Percentiles rank a stretch among this genome's conserved stretches.
Conservation (phyloP, 2,797 vertebrate species). For the Numenius phaeopus region DNA sequence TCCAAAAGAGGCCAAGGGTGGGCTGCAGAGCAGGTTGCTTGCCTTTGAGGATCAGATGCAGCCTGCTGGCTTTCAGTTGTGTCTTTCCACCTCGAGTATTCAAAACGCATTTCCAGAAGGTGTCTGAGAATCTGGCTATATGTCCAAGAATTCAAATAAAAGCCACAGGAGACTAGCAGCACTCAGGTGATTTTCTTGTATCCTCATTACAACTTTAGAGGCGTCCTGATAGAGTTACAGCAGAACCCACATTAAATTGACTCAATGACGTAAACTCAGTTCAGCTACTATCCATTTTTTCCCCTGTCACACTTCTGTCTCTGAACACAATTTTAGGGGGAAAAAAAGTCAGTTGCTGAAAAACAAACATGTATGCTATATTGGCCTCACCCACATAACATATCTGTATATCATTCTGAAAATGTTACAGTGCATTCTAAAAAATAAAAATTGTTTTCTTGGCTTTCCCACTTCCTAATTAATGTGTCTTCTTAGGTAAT, state of each 20-base stretch:
- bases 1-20: not conserved
- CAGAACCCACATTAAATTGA: not conserved
- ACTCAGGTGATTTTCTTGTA: not conserved
- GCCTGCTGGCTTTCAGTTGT: not conserved
- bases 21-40: not conserved
- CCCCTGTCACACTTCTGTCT: not conserved
- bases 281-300: not conserved
- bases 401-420: not conserved
- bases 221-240: not conserved
- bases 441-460: not conserved
- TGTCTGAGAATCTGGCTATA: not conserved
- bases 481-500: not conserved
- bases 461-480: not conserved
- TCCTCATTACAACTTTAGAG: not conserved
- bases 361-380: not conserved
- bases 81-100: rapidly evolving
- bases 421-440: not conserved
- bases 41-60: not conserved
- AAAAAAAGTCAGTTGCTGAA: not conserved
- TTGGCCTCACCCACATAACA: not conserved
- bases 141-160: not conserved
- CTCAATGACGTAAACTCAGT: not conserved
- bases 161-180: not conserved
- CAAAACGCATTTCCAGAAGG: not conserved
- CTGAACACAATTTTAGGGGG: not conserved